phyloP scores from a whole-genome alignment of 1,140 invertebrate genomes.

The Megalonaias nervosa region DNA sequence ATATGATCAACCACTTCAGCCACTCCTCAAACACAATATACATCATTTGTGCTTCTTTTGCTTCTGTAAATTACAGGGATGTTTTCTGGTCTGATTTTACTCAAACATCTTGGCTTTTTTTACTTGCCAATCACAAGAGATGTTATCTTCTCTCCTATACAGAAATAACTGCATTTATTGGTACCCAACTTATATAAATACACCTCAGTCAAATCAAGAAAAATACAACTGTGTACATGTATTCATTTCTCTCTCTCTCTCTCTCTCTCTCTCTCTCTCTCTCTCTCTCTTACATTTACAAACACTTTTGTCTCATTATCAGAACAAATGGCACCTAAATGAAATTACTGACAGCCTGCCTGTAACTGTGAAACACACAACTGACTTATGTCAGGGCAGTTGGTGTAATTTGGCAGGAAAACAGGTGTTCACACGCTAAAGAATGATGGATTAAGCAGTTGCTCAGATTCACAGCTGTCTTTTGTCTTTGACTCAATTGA shows the following conservation, averaged over 20 bases:
- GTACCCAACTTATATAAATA: background rate
- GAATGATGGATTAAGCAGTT: too few species aligned
- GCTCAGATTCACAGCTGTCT: too few species aligned
- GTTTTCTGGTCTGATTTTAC: background rate
- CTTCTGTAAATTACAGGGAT: conserved; percentile 12
- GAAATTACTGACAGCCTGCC: too few species aligned
- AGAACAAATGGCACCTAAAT: too few species aligned
- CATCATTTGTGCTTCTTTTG: conserved; percentile 73
- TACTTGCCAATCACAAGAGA: conserved; percentile 17
- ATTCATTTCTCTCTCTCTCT: conserved; percentile 20
- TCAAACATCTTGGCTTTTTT: conserved; percentile 15
- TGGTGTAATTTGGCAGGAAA: too few species aligned
- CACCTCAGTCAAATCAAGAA: background rate
- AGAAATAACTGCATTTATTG: background rate
- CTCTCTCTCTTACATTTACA: too few species aligned
- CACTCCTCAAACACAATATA: conserved; percentile 53
- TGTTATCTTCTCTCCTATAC: conserved; percentile 11
- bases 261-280: too few species aligned
- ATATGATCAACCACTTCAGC: conserved; percentile 45
- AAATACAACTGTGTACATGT: conserved; percentile 72
- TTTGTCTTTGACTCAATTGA: too few species aligned
- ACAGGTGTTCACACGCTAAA: too few species aligned
- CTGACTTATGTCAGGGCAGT: too few species aligned
- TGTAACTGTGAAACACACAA: too few species aligned
- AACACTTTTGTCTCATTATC: too few species aligned